Evolutionary conservation across 2,113 vertebrate genomes (phyloP).

Genomic region (Genyomyrus donnyi): DNA sequence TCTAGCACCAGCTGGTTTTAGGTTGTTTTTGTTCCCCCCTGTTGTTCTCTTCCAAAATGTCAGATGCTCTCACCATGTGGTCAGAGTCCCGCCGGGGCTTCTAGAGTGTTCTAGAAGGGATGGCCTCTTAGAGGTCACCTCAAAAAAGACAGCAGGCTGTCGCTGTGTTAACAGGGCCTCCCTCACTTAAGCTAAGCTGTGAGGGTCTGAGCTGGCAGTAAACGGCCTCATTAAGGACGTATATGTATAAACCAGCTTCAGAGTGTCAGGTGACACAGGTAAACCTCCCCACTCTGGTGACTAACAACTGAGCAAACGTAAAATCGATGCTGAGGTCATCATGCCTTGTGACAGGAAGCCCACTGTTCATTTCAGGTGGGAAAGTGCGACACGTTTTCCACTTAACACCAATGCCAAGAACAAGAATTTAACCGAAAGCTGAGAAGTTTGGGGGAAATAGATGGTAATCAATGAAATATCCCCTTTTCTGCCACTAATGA

Average conservation of each 20-base stretch:
- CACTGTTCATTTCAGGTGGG: not conserved
- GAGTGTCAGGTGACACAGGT: not conserved
- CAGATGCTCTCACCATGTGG: not conserved
- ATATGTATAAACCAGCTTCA: not conserved
- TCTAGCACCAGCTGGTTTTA: not conserved
- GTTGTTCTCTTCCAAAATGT: constrained; percentile 4
- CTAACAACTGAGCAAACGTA: not conserved
- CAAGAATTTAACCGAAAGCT: not conserved
- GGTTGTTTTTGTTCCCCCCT: not conserved
- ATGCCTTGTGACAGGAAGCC: not conserved
- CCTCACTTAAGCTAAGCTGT: not conserved
- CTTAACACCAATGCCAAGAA: not conserved
- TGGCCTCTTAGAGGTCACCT: not conserved
- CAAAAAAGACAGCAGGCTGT: not conserved
- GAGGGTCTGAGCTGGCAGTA: not conserved
- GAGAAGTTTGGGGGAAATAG: not conserved
- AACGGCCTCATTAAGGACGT: not conserved
- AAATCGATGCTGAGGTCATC: not conserved
- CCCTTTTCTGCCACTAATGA: not conserved
- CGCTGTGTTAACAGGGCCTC: not conserved
- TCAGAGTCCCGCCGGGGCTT: not conserved
- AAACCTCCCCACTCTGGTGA: not conserved
- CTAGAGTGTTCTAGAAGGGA: not conserved
- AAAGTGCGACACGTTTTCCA: not conserved
- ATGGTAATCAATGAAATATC: not conserved